These are phyloP conservation scores for Diadumene lineata DNA, from an alignment of 92 coral and sea anemone species.

Conservation along the genomic window DNA sequence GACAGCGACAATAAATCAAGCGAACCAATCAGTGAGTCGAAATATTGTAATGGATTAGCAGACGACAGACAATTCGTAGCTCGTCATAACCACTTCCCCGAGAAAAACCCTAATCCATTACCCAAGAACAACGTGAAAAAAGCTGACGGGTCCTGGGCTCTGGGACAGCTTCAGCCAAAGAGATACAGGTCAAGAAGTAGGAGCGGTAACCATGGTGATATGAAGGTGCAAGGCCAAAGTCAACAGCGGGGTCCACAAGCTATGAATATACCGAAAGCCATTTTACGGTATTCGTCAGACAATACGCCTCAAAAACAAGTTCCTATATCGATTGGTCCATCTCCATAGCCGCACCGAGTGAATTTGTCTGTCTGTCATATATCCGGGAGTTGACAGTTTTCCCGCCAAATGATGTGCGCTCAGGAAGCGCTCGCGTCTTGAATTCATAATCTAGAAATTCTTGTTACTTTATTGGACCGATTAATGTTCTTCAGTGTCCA, in stretches of 20 bases:
- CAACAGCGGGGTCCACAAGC: conserved; percentile 42
- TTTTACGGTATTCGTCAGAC: conserved; percentile 69
- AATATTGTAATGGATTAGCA: not conserved
- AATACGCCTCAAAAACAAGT: conserved; percentile 46
- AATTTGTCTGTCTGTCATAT: not conserved
- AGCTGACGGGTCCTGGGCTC: conserved; percentile 74
- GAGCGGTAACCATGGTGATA: conserved; percentile 17
- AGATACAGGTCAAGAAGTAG: conserved; percentile 36
- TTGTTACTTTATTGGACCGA: too few relatives aligned
- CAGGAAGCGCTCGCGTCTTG: not conserved
- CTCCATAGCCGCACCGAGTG: not conserved
- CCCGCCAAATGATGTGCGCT: not conserved
- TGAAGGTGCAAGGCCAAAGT: conserved; percentile 26
- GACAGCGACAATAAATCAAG: not conserved
- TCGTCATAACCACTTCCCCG: conserved; percentile 8
- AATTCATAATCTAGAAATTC: not conserved
- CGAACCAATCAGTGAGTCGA: not conserved
- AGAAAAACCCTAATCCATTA: not conserved
- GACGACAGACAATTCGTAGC: conserved; percentile 16
- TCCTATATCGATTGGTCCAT: conserved; percentile 71
- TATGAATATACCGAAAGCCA: conserved; percentile 79
- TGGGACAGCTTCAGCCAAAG: conserved; percentile 51
- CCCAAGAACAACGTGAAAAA: conserved; percentile 25
- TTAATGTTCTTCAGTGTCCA: too few relatives aligned
- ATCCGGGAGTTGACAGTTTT: not conserved